Conservation (phyloP, 1,140 invertebrate species). For the Platorchestia sp. region DNA sequence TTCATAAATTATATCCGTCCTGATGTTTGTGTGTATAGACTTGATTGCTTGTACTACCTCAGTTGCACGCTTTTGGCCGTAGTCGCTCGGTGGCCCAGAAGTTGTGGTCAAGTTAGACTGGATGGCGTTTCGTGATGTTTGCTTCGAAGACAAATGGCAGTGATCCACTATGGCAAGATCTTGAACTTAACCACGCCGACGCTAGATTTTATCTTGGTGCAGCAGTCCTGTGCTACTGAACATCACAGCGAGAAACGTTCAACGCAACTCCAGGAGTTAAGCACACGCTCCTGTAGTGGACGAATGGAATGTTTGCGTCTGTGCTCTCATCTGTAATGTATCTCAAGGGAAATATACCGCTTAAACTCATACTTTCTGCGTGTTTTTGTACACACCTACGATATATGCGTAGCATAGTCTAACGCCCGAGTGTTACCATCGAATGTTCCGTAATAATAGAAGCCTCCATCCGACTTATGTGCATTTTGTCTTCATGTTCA, state of each 20-base stretch:
- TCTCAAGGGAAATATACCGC: neutral
- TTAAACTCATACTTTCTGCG: neutral
- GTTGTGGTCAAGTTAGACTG: neutral
- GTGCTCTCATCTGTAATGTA: neutral
- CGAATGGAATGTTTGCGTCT: neutral
- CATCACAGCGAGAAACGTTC: neutral
- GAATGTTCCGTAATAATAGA: neutral
- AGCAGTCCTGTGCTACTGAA: neutral
- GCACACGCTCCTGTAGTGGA: neutral
- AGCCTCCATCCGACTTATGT: neutral
- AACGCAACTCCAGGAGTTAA: neutral
- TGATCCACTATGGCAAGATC: too few relatives aligned
- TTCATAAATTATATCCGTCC: conserved; percentile 44
- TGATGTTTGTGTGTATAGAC: neutral
- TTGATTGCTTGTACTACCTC: conserved; percentile 1
- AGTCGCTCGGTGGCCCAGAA: neutral
- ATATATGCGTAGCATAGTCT: too few relatives aligned
- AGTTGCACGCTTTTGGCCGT: conserved; percentile 21
- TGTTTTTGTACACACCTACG: too few relatives aligned
- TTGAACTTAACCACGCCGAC: neutral
- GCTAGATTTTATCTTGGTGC: neutral
- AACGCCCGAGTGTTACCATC: too few relatives aligned
- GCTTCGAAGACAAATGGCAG: neutral
- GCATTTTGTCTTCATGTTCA: neutral
- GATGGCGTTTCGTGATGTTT: neutral